Percentiles rank a stretch among this genome's conserved stretches.
phyloP scores from a whole-genome alignment of 2,113 vertebrate species.

The Equus quagga region DNA sequence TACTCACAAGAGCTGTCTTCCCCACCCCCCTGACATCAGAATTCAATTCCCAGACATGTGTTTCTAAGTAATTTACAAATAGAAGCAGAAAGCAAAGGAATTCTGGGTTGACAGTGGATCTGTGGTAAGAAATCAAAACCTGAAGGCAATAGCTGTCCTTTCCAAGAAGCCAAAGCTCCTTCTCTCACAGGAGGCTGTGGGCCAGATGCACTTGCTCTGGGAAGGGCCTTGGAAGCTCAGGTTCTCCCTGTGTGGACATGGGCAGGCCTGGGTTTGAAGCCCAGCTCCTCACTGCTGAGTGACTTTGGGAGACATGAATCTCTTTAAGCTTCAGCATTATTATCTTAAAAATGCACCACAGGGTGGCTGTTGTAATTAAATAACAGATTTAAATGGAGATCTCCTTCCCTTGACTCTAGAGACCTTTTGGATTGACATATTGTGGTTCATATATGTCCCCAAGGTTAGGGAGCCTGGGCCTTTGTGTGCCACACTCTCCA shows the following conservation, averaged over 20 bases:
- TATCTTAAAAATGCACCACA: background rate
- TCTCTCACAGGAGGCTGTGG: background rate
- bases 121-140: background rate
- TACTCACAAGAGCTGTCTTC: background rate
- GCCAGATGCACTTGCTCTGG: background rate
- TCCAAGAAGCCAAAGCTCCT: background rate
- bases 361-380: background rate
- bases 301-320: background rate
- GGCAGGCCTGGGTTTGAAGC: background rate
- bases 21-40: background rate
- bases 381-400: background rate
- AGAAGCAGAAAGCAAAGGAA: background rate
- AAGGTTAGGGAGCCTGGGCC: background rate
- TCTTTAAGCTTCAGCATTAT: background rate
- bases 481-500: background rate
- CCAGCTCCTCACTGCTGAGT: background rate
- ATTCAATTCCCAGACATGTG: background rate
- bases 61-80: conserved; percentile 15
- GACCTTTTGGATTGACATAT: background rate
- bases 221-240: background rate
- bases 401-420: background rate
- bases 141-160: background rate
- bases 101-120: background rate
- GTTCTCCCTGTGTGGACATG: background rate
- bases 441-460: background rate